Base-by-base conservation (phyloP, 2,113 vertebrate species). In the Gopherus evgoodei region DNA sequence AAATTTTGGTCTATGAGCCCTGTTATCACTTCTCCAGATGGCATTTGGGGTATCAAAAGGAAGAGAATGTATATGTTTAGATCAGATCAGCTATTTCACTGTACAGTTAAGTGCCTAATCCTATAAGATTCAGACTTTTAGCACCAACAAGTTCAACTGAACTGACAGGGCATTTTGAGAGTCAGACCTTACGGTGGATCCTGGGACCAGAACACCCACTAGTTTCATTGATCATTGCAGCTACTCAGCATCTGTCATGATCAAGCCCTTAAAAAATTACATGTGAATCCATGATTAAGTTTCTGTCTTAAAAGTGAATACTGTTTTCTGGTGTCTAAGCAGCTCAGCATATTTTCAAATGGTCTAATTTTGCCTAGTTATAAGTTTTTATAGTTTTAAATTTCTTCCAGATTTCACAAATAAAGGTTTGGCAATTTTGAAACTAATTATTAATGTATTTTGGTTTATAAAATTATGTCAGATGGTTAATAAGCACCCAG, bases 401-500 rank as follows among this genome's bases (percentile, higher is more conserved):
- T 80, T 86, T 1, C 76, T 80, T 57, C 29, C 17, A 83, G 84
- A 90, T 87, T 52, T 94, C 86, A 90, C 91, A 76, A 83, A 84
- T 90, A 93, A 83, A 56, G 11, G 4, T 50, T 87, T 95, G 42
- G 29, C 69, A 80, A n/a, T 78, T 90, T 93, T 53, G 91, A 91
- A 93, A 96, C 86, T 91, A 87, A 87, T 88, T 80, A 91, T 89
- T 93, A 92, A 47, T 59, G 88, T 49, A 79, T 92, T 11, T 90
- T 84, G 31, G 31, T 88, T 84, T 89, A 75, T 84, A 50, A 44
- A 92, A 90, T 27, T 11, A 83, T 75, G 91, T 35, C 19, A 92
- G 53, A 83, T 81, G 78, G 17, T 91, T 95, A 91, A 83, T 85
- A 83, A 79, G 91, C 87, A 14, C 78, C 52, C 76, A 2, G 16